phyloP scores from a whole-genome alignment of 2,113 vertebrate species.

The Hippoglossus stenolepis region DNA sequence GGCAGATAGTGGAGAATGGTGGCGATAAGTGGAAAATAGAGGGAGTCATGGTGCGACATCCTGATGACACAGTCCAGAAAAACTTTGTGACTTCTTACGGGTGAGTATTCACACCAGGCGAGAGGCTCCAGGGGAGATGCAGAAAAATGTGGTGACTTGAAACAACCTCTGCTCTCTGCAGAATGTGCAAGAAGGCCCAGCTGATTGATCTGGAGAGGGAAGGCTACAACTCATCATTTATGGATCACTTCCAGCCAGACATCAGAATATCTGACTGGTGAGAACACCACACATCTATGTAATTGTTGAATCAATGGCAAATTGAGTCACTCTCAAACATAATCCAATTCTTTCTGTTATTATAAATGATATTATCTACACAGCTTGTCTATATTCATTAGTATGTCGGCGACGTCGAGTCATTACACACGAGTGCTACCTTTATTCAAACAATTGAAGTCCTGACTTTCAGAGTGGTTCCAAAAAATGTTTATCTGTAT shows the following conservation, averaged over 20 bases:
- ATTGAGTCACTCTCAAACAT: not conserved
- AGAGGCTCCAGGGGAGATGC: not conserved
- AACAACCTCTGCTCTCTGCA: conserved; percentile 35
- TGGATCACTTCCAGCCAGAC: conserved; percentile 77
- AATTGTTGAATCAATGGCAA: not conserved
- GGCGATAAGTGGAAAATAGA: conserved; percentile 76
- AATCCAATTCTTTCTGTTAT: not conserved
- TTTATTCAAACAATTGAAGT: not conserved
- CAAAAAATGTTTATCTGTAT: too few relatives aligned
- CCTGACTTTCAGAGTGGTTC: not conserved
- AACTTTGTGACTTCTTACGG: conserved; percentile 80
- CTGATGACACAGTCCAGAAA: conserved; percentile 56
- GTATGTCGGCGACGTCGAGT: not conserved
- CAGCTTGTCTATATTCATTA: not conserved
- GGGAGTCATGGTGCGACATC: conserved; percentile 23
- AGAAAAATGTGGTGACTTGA: not conserved
- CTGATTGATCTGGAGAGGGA: conserved; percentile 74
- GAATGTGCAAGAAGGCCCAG: conserved; percentile 77
- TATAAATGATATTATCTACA: too few relatives aligned
- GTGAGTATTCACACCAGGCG: conserved; percentile 58
- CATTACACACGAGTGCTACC: not conserved
- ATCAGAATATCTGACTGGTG: conserved; percentile 83
- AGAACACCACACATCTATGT: conserved; percentile 33
- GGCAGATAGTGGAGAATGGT: conserved; percentile 69
- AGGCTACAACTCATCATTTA: conserved; percentile 74